Conservation (phyloP, 2,888 invertebrate genomes). For the Apoda limacodes region DNA sequence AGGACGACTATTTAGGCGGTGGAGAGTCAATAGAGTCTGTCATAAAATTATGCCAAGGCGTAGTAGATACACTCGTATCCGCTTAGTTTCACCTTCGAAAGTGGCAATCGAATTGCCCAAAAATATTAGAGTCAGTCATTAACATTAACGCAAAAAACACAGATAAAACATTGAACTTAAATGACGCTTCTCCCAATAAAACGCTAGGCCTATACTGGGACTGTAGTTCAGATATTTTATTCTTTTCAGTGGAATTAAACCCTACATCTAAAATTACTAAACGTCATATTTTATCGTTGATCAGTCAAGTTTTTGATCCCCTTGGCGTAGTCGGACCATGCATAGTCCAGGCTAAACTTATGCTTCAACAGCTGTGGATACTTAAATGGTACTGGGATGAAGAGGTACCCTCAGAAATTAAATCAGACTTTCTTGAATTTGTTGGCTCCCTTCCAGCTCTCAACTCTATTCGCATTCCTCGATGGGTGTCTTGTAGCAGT, state of each 20-base stretch:
- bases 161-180: slow-evolving; percentile 8
- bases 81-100: slow-evolving; percentile 20
- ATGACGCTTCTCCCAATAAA: slow-evolving; percentile 13
- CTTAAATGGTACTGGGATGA: slow-evolving; percentile 21
- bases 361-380: slow-evolving; percentile 22
- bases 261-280: slow-evolving; percentile 20
- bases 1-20: slow-evolving; percentile 20
- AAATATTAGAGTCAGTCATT: slow-evolving; percentile 12
- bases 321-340: slow-evolving; percentile 21
- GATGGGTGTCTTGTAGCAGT: slow-evolving; percentile 13
- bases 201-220: slow-evolving; percentile 23
- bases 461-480: slow-evolving; percentile 17
- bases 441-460: slow-evolving; percentile 6
- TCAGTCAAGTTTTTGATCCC: slow-evolving; percentile 23
- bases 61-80: slow-evolving; percentile 13
- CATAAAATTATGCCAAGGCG: slow-evolving; percentile 13
- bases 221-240: slow-evolving; percentile 16
- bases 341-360: slow-evolving; percentile 20
- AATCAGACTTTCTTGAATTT: slow-evolving; percentile 6
- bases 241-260: slow-evolving; percentile 17
- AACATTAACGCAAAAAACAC: neutral
- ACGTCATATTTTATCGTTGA: slow-evolving; percentile 18
- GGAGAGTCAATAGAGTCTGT: slow-evolving; percentile 7
- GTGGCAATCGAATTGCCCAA: slow-evolving; percentile 19
- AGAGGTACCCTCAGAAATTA: slow-evolving; percentile 14